Conservation (phyloP, 2,888 invertebrate genomes). For the Dryobota labecula region DNA sequence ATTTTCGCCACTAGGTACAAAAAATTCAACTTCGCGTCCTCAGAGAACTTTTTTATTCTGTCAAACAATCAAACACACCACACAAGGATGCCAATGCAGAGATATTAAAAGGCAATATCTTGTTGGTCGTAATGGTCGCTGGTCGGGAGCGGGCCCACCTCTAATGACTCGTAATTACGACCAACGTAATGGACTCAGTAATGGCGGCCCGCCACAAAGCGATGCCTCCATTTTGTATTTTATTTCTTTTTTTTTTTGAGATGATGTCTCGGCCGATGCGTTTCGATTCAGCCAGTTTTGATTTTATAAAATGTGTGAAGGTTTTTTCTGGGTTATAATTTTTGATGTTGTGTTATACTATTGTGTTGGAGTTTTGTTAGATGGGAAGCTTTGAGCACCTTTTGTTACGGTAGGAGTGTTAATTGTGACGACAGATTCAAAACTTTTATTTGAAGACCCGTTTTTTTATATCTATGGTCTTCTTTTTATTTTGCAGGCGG, state of each 20-base stretch:
- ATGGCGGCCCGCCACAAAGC: conserved; percentile 87
- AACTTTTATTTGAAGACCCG: background rate
- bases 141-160: conserved; percentile 79
- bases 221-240: conserved; percentile 81
- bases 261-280: conserved; percentile 74
- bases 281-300: conserved; percentile 73
- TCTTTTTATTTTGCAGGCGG: background rate
- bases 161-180: conserved; percentile 89
- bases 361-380: conserved; percentile 42
- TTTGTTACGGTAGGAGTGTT: conserved; percentile 14
- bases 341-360: conserved; percentile 36
- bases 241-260: conserved; percentile 71
- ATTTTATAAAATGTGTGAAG: conserved; percentile 72
- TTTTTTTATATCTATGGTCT: background rate
- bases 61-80: conserved; percentile 59
- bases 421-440: background rate
- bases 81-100: conserved; percentile 70
- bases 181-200: conserved; percentile 84
- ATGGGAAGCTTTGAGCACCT: background rate
- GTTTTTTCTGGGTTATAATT: conserved; percentile 62
- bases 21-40: conserved; percentile 9
- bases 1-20: background rate
- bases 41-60: conserved; percentile 33
- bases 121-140: conserved; percentile 68
- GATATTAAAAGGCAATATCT: conserved; percentile 87